Evolutionary conservation across 23 tunicate genomes (phyloP).

Genomic region (Botrylloides violaceus): DNA sequence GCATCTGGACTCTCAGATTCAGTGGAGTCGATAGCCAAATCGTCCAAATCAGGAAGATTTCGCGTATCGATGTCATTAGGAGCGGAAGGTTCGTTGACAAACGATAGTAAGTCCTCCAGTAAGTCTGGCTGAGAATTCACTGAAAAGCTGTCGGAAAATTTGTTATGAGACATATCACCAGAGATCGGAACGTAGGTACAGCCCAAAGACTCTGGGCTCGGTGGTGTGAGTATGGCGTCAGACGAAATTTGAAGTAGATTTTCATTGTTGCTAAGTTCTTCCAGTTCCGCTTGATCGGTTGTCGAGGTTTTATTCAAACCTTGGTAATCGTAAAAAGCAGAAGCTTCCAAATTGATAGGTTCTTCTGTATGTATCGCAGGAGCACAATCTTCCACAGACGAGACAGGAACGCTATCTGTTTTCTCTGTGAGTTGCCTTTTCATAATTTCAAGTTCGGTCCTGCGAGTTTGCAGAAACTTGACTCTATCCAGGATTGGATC

Average conservation of each 20-base stretch:
- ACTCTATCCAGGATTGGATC: neutral
- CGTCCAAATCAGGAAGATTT: neutral
- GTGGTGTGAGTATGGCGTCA: neutral
- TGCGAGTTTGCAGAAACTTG: neutral
- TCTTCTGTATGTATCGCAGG: neutral
- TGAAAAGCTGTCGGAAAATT: neutral
- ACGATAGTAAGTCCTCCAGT: neutral
- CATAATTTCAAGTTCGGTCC: neutral
- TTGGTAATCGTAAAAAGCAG: too few relatives aligned
- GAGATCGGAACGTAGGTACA: neutral
- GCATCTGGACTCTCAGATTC: neutral
- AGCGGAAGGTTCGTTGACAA: neutral
- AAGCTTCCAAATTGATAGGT: neutral
- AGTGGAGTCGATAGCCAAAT: neutral
- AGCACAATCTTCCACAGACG: neutral
- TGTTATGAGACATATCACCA: neutral
- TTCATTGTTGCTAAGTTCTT: neutral
- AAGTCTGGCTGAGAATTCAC: neutral
- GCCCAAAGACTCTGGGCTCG: neutral
- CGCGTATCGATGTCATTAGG: neutral
- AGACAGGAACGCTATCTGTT: too few relatives aligned
- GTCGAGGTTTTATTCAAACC: too few relatives aligned
- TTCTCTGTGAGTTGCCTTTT: neutral
- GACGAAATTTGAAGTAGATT: neutral
- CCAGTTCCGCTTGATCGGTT: neutral